Percentiles rank a stretch among this genome's conserved stretches.
phyloP scores from a whole-genome alignment of 2,797 vertebrate genomes.

The Phalloptychus januarius region DNA sequence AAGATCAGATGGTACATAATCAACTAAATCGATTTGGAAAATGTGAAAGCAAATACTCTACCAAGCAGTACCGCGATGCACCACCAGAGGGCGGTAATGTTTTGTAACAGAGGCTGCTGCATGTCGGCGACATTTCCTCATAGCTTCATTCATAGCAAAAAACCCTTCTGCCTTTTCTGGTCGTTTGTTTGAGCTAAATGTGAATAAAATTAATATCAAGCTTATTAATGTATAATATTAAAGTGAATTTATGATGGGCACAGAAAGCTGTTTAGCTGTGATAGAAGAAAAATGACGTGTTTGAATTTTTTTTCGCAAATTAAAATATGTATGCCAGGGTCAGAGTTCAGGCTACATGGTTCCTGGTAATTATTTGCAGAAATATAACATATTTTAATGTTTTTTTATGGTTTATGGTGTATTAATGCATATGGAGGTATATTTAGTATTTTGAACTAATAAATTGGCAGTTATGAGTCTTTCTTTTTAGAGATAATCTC shows the following conservation, averaged over 20 bases:
- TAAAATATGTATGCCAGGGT: not conserved
- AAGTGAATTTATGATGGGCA: too few species aligned
- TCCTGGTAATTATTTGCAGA: not conserved
- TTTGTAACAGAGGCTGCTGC: conserved; percentile 33
- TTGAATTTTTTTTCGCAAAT: not conserved
- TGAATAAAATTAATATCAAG: too few species aligned
- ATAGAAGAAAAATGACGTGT: too few species aligned
- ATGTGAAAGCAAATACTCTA: not conserved
- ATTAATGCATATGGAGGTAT: not conserved
- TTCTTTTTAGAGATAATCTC: not conserved
- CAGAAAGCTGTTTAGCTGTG: too few species aligned
- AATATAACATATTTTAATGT: not conserved
- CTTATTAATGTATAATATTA: too few species aligned
- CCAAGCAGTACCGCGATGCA: conserved; percentile 17
- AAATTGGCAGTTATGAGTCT: not conserved
- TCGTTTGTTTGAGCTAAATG: too few species aligned
- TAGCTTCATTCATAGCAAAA: conserved; percentile 30
- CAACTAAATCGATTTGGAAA: not conserved
- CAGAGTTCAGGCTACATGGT: not conserved
- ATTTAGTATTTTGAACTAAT: not conserved
- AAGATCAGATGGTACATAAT: not conserved
- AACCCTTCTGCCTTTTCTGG: not conserved
- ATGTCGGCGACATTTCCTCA: conserved; percentile 60
- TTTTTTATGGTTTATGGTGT: not conserved
- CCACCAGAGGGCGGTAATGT: conserved; percentile 68